Evolutionary conservation across 1,140 invertebrate species (phyloP).

Genomic region (Caenorhabditis remanei): DNA sequence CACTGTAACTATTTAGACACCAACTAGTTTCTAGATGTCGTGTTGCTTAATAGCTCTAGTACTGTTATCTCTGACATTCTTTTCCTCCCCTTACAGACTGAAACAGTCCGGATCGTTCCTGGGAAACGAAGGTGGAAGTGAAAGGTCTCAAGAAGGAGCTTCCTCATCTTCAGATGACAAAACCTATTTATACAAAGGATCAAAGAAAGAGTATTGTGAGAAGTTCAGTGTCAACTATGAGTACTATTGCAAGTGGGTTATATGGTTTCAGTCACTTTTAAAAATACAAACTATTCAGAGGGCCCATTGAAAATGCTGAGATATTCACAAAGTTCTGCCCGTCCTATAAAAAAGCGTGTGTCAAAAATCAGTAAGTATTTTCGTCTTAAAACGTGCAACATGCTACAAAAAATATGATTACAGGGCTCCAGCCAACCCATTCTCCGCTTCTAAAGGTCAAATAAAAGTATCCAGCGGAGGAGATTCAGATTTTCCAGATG

Average conservation of each 20-base stretch:
- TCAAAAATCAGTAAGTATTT: background rate
- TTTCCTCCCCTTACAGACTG: slow-evolving; percentile 35
- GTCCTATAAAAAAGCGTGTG: slow-evolving; percentile 44
- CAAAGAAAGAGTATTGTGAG: slow-evolving; percentile 59
- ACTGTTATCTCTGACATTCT: no score
- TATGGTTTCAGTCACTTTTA: background rate
- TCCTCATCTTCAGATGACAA: slow-evolving; percentile 2
- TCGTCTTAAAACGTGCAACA: background rate
- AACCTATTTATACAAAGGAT: slow-evolving; percentile 53
- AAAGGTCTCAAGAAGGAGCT: background rate
- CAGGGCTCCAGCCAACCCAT: background rate
- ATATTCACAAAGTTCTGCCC: slow-evolving; percentile 57
- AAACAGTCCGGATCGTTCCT: slow-evolving; percentile 58
- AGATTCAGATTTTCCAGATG: slow-evolving; percentile 46
- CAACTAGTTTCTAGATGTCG: no score
- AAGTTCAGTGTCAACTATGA: slow-evolving; percentile 62
- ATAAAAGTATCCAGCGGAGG: background rate
- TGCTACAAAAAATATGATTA: background rate
- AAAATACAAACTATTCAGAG: background rate
- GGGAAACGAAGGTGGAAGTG: slow-evolving; percentile 43
- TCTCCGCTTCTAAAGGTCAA: slow-evolving; percentile 3
- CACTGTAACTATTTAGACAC: no score
- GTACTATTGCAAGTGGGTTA: slow-evolving; percentile 55
- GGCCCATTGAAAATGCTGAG: slow-evolving; percentile 7
- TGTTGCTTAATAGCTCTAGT: no score